Base-by-base conservation (phyloP, 1,140 invertebrate species). In the Plutomurus gul region DNA sequence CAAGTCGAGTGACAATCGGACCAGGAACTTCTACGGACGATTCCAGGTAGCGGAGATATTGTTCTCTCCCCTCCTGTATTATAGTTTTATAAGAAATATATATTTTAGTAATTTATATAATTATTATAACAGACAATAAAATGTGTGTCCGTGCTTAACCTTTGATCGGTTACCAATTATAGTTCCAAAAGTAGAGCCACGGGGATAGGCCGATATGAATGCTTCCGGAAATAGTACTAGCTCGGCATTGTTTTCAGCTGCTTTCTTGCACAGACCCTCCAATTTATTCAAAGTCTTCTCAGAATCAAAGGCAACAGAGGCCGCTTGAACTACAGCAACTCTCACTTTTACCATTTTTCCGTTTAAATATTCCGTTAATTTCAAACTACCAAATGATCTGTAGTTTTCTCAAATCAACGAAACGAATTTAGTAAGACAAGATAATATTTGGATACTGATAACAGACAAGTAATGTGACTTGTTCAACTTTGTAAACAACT, bases 1-100 rank as follows among this genome's bases (percentile, higher is more conserved):
- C 39, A 6, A 82, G 30, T n/a, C 39, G 13, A 25, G 79, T 65
- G 1, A 82, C 77, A 33, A 76, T 71, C 11, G 78, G 78, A 11
- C 81, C 81, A 2, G 81, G 81, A 25, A 82, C 75, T 20, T 77
- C 49, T n/a, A 82, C 72, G 3, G 81, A 82, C 3, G 65, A 77
- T 39, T 82, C 79, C 75, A 65, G 78, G 30, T 82, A 82, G 0
- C 7, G 11, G n/a, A 60, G 47, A 47, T 74, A 80, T 22, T 74
- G 39, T 13, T 81, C 81, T 3, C 78, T 20, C 0, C 74, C 78
- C 30, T 71, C 70, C 77, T 78, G 6, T 4, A n/a, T n/a, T n/a
- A n/a, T n/a, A n/a, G n/a, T n/a, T n/a, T n/a, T n/a, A n/a, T 27
- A 3, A 51, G 16, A 47, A 47, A 47, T 4, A 49, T n/a, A 27